These are phyloP conservation scores for Herpetotheres cachinnans DNA, from an alignment of 2,113 vertebrate genomes.

Conservation along the genomic window DNA sequence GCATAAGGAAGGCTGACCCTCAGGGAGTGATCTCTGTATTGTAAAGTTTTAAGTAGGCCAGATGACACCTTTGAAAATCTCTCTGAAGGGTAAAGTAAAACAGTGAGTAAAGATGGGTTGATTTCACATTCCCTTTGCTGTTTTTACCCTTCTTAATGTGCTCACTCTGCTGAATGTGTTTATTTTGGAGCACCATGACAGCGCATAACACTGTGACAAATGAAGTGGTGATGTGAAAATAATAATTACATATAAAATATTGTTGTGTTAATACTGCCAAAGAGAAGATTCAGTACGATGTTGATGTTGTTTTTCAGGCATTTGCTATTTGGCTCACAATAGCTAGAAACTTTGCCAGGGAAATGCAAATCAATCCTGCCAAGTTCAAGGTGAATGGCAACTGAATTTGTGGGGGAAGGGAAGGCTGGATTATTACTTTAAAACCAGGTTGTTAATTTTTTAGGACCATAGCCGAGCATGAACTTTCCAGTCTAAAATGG, in stretches of 20 bases:
- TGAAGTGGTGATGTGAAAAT: slow-evolving; percentile 19
- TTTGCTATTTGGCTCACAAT: not conserved
- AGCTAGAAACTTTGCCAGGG: not conserved
- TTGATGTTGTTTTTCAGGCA: not conserved
- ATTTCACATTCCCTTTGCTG: not conserved
- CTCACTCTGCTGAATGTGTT: not conserved
- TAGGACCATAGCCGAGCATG: not conserved
- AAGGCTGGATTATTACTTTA: not conserved
- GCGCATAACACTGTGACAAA: not conserved
- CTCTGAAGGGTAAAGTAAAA: not conserved
- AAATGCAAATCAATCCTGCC: not conserved
- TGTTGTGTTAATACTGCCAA: not conserved
- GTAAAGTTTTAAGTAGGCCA: slow-evolving; percentile 24
- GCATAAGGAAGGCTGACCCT: slow-evolving; percentile 1
- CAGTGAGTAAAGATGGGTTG: not conserved
- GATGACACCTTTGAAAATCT: not conserved
- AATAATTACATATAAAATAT: not conserved
- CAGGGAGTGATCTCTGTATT: not conserved
- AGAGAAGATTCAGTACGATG: not conserved
- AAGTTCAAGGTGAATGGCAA: not conserved
- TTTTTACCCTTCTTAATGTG: not conserved
- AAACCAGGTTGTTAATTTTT: not conserved
- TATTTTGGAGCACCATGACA: not conserved
- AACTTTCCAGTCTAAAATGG: not conserved
- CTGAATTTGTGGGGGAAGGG: not conserved